phyloP scores from a whole-genome alignment of 2,797 vertebrate species.

The Hozukius guyotensis region DNA sequence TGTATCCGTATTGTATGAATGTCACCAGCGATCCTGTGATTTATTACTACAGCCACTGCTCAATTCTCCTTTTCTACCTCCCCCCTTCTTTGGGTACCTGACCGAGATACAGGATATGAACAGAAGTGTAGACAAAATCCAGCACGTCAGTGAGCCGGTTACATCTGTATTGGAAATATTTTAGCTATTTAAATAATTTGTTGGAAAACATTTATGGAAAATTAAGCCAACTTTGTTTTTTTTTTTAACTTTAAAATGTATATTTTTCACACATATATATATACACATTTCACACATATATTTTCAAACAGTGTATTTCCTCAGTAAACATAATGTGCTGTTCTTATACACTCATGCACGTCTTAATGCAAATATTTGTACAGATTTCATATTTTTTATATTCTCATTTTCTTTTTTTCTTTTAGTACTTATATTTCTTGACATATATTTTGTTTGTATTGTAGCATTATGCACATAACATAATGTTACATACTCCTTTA shows the following conservation, averaged over 20 bases:
- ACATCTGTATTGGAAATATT: slow-evolving; percentile 49
- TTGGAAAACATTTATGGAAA: neutral
- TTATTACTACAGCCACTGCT: slow-evolving; percentile 86
- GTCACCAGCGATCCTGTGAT: slow-evolving; percentile 86
- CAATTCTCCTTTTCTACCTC: slow-evolving; percentile 84
- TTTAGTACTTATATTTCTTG: no score
- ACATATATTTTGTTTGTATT: no score
- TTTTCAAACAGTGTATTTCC: neutral
- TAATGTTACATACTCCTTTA: no score
- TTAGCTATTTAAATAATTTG: slow-evolving; percentile 14
- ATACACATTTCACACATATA: neutral
- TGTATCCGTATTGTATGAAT: slow-evolving; percentile 87
- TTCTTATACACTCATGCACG: neutral
- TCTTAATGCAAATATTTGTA: neutral
- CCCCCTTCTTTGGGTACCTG: slow-evolving; percentile 80
- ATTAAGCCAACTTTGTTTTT: neutral
- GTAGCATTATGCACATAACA: no score
- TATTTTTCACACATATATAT: neutral
- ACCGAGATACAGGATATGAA: slow-evolving; percentile 84
- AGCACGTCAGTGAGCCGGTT: slow-evolving; percentile 58
- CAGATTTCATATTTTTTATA: no score
- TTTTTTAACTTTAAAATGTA: neutral
- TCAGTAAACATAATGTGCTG: neutral
- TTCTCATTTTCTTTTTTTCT: no score
- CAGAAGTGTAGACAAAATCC: slow-evolving; percentile 77